phyloP scores from a whole-genome alignment of 2,888 invertebrate species.

The Tipula helvola region DNA sequence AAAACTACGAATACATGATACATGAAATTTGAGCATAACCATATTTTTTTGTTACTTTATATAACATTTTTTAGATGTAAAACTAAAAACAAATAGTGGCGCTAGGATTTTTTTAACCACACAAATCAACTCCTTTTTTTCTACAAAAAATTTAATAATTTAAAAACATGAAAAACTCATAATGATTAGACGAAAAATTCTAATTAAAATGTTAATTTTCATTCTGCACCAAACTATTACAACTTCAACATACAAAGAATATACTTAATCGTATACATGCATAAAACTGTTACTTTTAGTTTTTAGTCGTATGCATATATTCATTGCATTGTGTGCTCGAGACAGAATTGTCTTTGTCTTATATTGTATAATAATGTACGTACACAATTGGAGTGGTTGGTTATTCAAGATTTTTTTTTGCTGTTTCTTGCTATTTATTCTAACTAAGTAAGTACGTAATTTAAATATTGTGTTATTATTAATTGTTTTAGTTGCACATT shows the following conservation, averaged over 20 bases:
- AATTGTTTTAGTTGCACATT: background rate
- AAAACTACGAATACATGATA: background rate
- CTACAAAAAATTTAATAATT: background rate
- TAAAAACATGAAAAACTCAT: background rate
- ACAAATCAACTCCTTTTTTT: background rate
- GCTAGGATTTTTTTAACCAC: background rate
- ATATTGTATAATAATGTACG: background rate
- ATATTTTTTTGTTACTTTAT: background rate
- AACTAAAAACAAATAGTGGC: background rate
- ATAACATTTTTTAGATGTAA: background rate
- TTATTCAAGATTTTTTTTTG: background rate
- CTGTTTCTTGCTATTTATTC: background rate
- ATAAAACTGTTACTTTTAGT: background rate
- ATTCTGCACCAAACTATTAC: background rate
- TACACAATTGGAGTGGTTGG: background rate
- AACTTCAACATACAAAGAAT: background rate
- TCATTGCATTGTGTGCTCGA: background rate
- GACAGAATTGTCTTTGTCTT: background rate
- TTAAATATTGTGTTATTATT: background rate
- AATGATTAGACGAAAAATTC: background rate
- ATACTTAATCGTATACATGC: background rate
- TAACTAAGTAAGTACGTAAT: background rate
- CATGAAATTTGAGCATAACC: background rate
- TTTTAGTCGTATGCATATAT: background rate
- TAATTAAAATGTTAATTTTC: background rate